Evolutionary conservation across 2,797 vertebrate genomes (phyloP), one percentile per base, ranked within the genome.

Genomic region (Hyperoplus lanceolatus): DNA sequence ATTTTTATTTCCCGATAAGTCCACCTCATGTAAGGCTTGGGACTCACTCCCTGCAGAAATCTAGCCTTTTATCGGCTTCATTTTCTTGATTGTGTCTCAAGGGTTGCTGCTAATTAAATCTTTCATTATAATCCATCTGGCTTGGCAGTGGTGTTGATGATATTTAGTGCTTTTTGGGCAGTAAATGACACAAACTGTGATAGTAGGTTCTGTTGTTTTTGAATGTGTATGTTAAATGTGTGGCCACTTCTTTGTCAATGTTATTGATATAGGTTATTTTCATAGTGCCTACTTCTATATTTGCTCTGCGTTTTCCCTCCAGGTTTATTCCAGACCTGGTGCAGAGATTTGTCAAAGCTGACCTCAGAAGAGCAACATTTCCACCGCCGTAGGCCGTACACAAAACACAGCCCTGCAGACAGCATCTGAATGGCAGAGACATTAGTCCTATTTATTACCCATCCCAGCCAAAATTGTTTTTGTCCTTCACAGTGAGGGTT

Each of bases 361-460:
- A 93, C 90, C 91, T 84, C 75, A 75, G 84, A 82, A 83, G 61
- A 87, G 60, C 77, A 84, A 84, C 84, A 82, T 92, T 90, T 92
- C 75, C 86, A 73, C 48, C 5, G 73, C 92, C 86, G 62, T 13
- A 48, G 89, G 93, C 90, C 83, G 77, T 78, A 66, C 75, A 72
- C 77, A 84, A 80, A 87, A 76, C 74, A 54, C 77, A 84, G 76
- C 59, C 85, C 75, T 41, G 80, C 82, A 85, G 86, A 93, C 82
- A 66, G 68, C 76, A 82, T 87, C 82, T 67, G 82, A 89, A 85
- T 56, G 46, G 80, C 87, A 83, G 79, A 89, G 84, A 92, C 93
- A 90, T 93, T 90, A 90, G 88, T 80, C 73, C 72, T 84, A 84
- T 93, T 93, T 92, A 90, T 93, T 91, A 89, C 80, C 88, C 82